A percentile compares a stretch with the other conserved stretches of the same genome.
phyloP scores from a whole-genome alignment of 2,113 vertebrate genomes.

The Pyrgilauda ruficollis region DNA sequence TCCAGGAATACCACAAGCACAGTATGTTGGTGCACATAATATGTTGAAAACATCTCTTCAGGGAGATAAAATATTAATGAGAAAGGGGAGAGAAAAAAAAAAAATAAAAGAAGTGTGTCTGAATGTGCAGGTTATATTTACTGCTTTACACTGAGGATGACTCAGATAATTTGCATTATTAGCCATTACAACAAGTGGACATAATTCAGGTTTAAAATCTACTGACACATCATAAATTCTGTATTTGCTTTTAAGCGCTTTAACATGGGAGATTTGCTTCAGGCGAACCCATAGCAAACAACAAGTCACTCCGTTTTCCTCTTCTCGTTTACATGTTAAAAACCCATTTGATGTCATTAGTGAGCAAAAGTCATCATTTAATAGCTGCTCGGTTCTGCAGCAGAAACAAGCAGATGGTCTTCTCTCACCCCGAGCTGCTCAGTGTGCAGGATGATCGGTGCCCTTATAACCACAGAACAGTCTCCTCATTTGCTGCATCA shows the following conservation, averaged over 20 bases:
- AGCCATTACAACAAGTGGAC: constrained; percentile 37
- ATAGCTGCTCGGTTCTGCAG: not conserved
- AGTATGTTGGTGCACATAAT: constrained; percentile 25
- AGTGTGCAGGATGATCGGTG: not conserved
- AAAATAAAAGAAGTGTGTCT: not conserved
- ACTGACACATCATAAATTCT: not conserved
- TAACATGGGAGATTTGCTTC: constrained; percentile 19
- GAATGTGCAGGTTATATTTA: constrained; percentile 28
- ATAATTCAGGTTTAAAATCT: constrained; percentile 30
- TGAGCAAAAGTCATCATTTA: not conserved
- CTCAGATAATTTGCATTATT: constrained; percentile 58
- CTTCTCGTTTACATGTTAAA: not conserved
- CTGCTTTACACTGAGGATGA: not conserved
- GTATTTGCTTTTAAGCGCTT: constrained; percentile 48
- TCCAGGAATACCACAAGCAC: constrained; percentile 47
- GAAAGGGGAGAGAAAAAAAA: not conserved
- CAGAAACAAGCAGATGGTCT: not conserved
- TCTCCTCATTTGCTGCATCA: not conserved
- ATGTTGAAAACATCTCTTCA: constrained; percentile 40
- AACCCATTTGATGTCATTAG: constrained; percentile 14
- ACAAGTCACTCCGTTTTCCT: not conserved
- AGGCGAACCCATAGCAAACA: not conserved
- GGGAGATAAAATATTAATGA: constrained; percentile 36
- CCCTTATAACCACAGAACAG: not conserved
- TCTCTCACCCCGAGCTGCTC: not conserved